Base-by-base conservation (phyloP, 1,140 invertebrate species). In the Hormaphis cornu region DNA sequence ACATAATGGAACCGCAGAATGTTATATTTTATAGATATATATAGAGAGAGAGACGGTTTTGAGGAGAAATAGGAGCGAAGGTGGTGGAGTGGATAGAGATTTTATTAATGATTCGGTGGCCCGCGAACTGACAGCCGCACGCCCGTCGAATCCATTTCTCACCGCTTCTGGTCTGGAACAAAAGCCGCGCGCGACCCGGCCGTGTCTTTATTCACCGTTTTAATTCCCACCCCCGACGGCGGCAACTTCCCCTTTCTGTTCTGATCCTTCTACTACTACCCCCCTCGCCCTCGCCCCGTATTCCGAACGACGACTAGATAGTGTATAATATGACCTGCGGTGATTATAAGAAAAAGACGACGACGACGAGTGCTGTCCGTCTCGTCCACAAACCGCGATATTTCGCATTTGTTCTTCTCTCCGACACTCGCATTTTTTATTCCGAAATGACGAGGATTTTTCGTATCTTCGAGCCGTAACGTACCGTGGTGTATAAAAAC, bases 101-200 rank as follows among this genome's bases (percentile, higher is more conserved):
- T 66, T 66, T 66, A 66, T 66, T 66, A 66, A 66, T 66, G 61
- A 66, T 66, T 50, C 61, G 44, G 44, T 46, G 61, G 61, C 61
- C 44, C 44, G 28, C 61, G 28, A 66, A 66, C 61, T 66, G 61
- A 66, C 61, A 66, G 61, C 61, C 61, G 61, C 61, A 58, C 28
- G 61, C 61, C 61, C 28, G 61, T 24, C 61, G 61, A 66, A 66
- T 66, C n/a, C 61, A 66, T 66, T 66, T 66, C 61, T 66, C 61
- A 66, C 44, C 26, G 61, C 12, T 46, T 48, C 18, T 48, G 40
- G 24, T 40, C 18, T 33, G 61, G 61, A 66, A 66, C 61, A 66
- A 66, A 66, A 66, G 61, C 44, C 61, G 7, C 42, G 26, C 2
- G 18, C 26, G 8, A 14, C 3, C 16, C 14, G 10, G 16, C 28